Percentiles rank a stretch among this genome's conserved stretches.
phyloP scores from a whole-genome alignment of 2,113 vertebrate genomes.

The Gadus macrocephalus region DNA sequence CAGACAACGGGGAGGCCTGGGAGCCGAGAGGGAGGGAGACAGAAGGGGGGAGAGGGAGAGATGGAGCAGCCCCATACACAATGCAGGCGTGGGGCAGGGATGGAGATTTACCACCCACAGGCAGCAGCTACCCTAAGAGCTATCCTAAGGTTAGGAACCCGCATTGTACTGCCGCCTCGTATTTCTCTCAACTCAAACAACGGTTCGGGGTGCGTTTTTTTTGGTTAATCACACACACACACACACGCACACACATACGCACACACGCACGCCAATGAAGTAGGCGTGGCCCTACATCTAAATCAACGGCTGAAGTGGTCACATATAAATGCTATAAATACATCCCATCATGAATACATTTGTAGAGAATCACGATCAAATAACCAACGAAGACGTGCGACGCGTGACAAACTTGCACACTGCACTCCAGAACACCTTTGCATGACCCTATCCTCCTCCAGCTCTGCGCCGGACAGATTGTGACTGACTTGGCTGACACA shows the following conservation, averaged over 20 bases:
- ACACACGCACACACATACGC: neutral
- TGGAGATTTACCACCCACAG: constrained; percentile 63
- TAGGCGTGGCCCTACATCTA: no score
- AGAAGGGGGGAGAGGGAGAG: constrained; percentile 41
- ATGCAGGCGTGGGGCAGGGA: constrained; percentile 48
- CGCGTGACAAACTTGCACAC: no score
- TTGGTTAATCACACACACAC: constrained; percentile 29
- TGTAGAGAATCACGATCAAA: no score
- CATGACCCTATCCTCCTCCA: no score
- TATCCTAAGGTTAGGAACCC: constrained; percentile 60
- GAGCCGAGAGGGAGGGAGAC: constrained; percentile 50
- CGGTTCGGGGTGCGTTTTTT: constrained; percentile 7
- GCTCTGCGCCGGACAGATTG: neutral
- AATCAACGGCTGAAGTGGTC: no score
- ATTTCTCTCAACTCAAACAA: constrained; percentile 51
- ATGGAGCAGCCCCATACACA: constrained; percentile 49
- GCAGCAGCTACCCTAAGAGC: constrained; percentile 32
- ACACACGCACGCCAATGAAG: neutral
- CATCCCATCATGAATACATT: no score
- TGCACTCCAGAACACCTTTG: no score
- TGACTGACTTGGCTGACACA: constrained; percentile 51
- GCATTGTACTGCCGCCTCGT: constrained; percentile 28
- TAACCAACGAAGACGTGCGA: no score
- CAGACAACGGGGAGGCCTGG: constrained; percentile 61
- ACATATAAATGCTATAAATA: no score